These are phyloP conservation scores for Drosophila guanche DNA, from an alignment of 1,140 invertebrate genomes.

Conservation along the genomic window DNA sequence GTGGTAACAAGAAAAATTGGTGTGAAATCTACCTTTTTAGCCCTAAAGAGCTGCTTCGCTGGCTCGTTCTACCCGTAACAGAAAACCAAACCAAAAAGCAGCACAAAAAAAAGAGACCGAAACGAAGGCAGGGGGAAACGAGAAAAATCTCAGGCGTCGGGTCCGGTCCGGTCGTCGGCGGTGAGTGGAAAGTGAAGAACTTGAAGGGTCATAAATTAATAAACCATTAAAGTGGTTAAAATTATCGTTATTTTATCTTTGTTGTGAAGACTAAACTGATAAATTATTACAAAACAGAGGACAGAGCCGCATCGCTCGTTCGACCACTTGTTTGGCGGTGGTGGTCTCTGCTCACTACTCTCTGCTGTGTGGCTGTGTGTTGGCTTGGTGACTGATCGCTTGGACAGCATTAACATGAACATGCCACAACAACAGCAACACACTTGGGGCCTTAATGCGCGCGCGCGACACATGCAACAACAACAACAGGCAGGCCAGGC, in stretches of 20 bases:
- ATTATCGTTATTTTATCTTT: conserved; percentile 83
- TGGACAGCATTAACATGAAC: conserved; percentile 80
- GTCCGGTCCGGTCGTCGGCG: conserved; percentile 29
- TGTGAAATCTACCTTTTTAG: conserved; percentile 65
- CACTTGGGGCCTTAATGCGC: conserved; percentile 76
- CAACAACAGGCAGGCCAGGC: conserved; percentile 24
- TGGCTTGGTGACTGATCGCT: conserved; percentile 74
- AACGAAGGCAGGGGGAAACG: conserved; percentile 24
- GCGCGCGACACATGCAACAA: conserved; percentile 60
- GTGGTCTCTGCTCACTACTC: conserved; percentile 20
- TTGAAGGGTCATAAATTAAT: conserved; percentile 84
- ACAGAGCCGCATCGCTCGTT: conserved; percentile 34
- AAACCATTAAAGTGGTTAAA: conserved; percentile 84
- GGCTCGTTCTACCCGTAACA: conserved; percentile 1
- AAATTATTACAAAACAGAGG: conserved; percentile 83
- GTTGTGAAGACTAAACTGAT: conserved; percentile 83
- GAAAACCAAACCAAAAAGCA: conserved; percentile 29
- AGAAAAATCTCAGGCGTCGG: conserved; percentile 63
- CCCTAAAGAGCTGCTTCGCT: conserved; percentile 19
- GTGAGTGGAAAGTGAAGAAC: conserved; percentile 80
- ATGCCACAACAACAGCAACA: conserved; percentile 59
- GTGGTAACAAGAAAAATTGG: conserved; percentile 71
- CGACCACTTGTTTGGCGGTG: conserved; percentile 33
- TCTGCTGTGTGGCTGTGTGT: conserved; percentile 20
- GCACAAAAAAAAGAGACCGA: conserved; percentile 22